These are phyloP conservation scores for Varecia variegata DNA, from an alignment of 2,797 vertebrate species.

Conservation along the genomic window DNA sequence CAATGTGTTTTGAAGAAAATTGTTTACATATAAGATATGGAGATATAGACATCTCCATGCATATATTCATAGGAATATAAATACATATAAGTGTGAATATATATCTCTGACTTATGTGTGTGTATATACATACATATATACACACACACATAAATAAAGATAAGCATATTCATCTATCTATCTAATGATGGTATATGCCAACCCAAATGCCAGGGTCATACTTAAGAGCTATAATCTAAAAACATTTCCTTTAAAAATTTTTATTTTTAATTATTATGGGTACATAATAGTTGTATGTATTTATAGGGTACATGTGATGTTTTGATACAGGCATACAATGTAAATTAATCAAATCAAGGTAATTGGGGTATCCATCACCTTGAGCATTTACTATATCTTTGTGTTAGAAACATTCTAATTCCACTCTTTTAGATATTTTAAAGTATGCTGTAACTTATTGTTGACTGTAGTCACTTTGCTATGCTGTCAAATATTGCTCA, in stretches of 20 bases:
- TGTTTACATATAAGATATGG: neutral
- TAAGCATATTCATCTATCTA: neutral
- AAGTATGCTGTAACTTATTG: neutral
- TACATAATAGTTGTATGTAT: neutral
- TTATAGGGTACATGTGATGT: neutral
- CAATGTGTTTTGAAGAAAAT: neutral
- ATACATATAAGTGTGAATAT: neutral
- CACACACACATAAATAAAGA: neutral
- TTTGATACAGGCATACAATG: neutral
- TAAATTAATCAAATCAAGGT: neutral
- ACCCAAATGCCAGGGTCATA: neutral
- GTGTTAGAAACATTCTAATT: neutral
- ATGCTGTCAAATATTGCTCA: neutral
- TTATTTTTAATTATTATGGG: too few species aligned
- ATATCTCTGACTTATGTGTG: neutral
- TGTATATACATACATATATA: neutral
- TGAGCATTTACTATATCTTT: neutral
- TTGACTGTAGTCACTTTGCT: neutral
- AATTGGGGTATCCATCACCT: neutral
- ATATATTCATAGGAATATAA: neutral
- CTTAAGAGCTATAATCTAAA: neutral
- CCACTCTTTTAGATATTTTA: neutral
- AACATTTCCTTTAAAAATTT: neutral
- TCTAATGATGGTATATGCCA: neutral
- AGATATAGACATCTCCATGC: neutral